Percentiles rank a stretch among this genome's conserved stretches.
Conservation (phyloP, 30 jellyfish, hydroid and myxozoan species). For the Nemopilema nomurai region DNA sequence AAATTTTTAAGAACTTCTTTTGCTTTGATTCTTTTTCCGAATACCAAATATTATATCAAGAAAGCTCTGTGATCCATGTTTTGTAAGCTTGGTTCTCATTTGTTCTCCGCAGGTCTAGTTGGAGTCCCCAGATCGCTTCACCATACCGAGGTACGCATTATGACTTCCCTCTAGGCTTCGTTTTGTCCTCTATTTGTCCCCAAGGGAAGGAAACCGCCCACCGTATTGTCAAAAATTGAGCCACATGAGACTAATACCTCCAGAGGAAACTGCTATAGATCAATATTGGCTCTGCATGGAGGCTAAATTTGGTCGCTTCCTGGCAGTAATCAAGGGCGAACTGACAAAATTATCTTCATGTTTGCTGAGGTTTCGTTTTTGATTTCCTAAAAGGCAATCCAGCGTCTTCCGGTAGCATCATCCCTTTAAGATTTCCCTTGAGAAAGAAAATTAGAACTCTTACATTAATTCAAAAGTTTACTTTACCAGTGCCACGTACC, state of each 20-base stretch:
- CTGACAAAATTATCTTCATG: not conserved
- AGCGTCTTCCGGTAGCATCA: too few species aligned
- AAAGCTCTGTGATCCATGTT: too few species aligned
- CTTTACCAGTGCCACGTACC: too few species aligned
- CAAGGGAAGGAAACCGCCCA: not conserved
- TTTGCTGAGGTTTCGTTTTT: not conserved
- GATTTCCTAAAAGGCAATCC: not conserved
- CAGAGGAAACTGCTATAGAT: too few species aligned
- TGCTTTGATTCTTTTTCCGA: too few species aligned
- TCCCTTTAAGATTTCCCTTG: too few species aligned
- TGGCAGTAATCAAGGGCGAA: not conserved
- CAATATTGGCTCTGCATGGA: not conserved
- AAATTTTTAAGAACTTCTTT: too few species aligned
- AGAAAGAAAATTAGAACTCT: too few species aligned
- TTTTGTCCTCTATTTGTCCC: not conserved
- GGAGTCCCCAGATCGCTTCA: conserved; percentile 74
- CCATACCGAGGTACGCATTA: conserved; percentile 50
- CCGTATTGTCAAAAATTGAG: not conserved
- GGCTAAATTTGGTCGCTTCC: not conserved
- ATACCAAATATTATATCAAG: too few species aligned
- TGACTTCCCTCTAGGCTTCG: not conserved
- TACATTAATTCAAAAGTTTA: too few species aligned
- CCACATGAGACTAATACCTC: too few species aligned
- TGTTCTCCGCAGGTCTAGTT: conserved; percentile 46
- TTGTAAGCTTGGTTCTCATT: too few species aligned